Evolutionary conservation across 2,113 vertebrate species (phyloP), one percentile per base, ranked within the genome.

Genomic region (Mormyrus lacerda): DNA sequence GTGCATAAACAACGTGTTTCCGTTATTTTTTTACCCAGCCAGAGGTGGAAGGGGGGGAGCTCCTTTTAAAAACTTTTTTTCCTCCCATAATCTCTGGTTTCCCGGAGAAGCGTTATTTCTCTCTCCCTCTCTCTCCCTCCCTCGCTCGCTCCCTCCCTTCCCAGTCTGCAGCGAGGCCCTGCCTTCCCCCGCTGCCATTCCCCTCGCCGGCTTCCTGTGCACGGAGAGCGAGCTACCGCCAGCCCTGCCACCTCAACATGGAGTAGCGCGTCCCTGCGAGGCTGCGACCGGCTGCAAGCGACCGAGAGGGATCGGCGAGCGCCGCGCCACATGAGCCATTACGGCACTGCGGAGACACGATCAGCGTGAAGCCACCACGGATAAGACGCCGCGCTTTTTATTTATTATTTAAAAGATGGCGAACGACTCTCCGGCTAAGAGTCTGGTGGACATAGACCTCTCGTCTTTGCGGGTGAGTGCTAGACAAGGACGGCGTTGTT

Each of bases 381-480:
- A 87, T 84, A 79, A 90, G 53, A 42, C 90, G 91, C 53, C 48
- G 85, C 88, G 69, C 85, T 91, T 91, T 91, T 42, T 39, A 88
- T 91, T 93, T 92, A 88, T 90, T 91, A 82, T 91, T 95, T 91
- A 92, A 97, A 97, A 95, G 93, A 98, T 98, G 98, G 97, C 97
- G 96, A 98, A 98, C 97, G 97, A 98, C 89, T 98, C 98, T 93
- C 98, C 98, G 92, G 98, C 98, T 53, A 98, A 98, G 94, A 98
- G 97, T 95, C 97, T 98, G 92, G 97, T 97, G 95, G 98, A 98
- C 87, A 98, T 98, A 95, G 97, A 98, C 95, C 96, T 98, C 61
- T 97, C 98, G 86, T 96, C 98, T 48, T 92, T 98, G 94, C 93
- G 98, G 97, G 97, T 98, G 94, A 97, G 97, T 94, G 92, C 91